A percentile compares a stretch with the other conserved stretches of the same genome.
These are phyloP conservation scores for Microtus richardsoni DNA, from an alignment of 2,113 vertebrate genomes.

Conservation along the genomic window DNA sequence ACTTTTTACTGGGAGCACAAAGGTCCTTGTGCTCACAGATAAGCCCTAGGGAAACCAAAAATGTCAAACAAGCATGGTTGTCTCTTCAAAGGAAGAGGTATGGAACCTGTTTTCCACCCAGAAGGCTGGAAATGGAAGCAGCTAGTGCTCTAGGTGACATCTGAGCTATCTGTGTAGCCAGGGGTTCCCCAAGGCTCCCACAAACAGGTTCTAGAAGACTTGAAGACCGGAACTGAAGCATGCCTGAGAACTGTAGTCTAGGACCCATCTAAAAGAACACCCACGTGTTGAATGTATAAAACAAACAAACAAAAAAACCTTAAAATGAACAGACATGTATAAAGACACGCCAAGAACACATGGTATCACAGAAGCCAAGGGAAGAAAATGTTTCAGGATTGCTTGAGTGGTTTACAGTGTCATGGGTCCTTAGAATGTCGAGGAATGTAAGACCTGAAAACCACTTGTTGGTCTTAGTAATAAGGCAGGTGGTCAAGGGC, in stretches of 20 bases:
- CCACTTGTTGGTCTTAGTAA: background rate
- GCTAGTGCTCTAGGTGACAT: background rate
- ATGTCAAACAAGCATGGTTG: background rate
- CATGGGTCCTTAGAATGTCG: background rate
- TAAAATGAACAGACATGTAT: constrained; percentile 2
- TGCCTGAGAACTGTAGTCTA: background rate
- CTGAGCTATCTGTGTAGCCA: background rate
- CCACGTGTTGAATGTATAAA: background rate
- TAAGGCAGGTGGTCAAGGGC: background rate
- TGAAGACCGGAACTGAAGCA: background rate
- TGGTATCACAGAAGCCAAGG: constrained; percentile 22
- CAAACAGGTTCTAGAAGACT: background rate
- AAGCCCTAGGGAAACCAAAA: background rate
- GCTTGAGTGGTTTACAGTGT: background rate
- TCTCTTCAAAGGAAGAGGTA: background rate
- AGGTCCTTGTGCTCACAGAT: background rate
- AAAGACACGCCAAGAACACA: background rate
- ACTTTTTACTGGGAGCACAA: background rate
- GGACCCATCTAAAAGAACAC: background rate
- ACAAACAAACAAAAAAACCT: constrained; percentile 12
- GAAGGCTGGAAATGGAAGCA: background rate
- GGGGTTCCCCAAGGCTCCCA: background rate
- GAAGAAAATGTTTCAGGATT: constrained; percentile 47
- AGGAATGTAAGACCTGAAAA: constrained; percentile 50
- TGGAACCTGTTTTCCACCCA: background rate